Evolutionary conservation across 2,113 vertebrate genomes (phyloP).

Genomic region (Nyctibius bracteatus): DNA sequence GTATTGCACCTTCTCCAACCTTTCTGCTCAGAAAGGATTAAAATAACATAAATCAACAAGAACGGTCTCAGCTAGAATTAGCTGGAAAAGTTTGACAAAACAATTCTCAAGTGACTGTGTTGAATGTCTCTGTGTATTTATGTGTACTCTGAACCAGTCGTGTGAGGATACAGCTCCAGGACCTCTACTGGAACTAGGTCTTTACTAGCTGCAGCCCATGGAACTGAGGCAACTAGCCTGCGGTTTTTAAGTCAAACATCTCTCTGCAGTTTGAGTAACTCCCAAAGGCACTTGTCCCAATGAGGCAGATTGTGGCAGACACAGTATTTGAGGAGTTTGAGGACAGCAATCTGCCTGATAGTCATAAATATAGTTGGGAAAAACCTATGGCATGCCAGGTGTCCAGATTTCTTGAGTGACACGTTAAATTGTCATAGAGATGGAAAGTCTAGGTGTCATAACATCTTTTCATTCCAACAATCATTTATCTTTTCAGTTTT

Average conservation of each 20-base stretch:
- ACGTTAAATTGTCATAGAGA: neutral
- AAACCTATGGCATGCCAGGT: neutral
- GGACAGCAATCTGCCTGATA: neutral
- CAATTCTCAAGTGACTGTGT: neutral
- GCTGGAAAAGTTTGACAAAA: neutral
- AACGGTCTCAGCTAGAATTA: neutral
- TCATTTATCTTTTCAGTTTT: neutral
- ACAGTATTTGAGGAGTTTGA: neutral
- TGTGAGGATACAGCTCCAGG: neutral
- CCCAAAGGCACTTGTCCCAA: neutral
- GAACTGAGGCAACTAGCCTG: neutral
- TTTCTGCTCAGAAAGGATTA: neutral
- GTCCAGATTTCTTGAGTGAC: neutral
- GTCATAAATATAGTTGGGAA: neutral
- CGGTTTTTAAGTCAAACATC: neutral
- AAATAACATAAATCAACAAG: neutral
- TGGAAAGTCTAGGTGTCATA: neutral
- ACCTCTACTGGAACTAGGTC: neutral
- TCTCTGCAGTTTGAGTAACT: neutral
- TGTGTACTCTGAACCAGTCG: accelerated
- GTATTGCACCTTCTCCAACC: neutral
- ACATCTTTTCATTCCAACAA: neutral
- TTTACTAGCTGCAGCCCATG: neutral
- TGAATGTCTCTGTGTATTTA: accelerated
- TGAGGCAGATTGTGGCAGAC: neutral